A percentile compares a stretch with the other conserved stretches of the same genome.
These are phyloP conservation scores for Arctopsyche grandis DNA, from an alignment of 1,140 invertebrate genomes.

Conservation along the genomic window DNA sequence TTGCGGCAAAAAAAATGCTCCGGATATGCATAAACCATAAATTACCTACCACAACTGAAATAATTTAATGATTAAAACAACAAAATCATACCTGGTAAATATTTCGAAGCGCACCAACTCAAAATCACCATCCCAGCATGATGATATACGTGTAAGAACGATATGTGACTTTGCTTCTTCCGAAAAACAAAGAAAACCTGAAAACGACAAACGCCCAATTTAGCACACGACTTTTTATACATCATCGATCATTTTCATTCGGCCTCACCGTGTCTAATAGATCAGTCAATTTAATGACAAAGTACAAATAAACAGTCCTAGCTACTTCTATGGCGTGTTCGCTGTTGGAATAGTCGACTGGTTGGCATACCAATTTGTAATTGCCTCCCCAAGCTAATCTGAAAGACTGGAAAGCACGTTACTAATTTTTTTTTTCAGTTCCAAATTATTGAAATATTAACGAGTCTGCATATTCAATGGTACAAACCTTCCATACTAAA, in stretches of 20 bases:
- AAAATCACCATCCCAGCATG: conserved; percentile 80
- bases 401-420: conserved; percentile 59
- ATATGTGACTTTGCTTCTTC: conserved; percentile 86
- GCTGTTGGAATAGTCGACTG: conserved; percentile 74
- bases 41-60: too few relatives aligned
- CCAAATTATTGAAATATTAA: neutral
- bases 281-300: conserved; percentile 74
- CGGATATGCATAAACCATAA: too few relatives aligned
- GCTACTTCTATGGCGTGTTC: conserved; percentile 72
- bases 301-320: conserved; percentile 70
- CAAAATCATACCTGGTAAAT: conserved; percentile 68
- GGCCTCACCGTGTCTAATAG: conserved; percentile 72
- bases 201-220: conserved; percentile 49
- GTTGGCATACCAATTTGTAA: conserved; percentile 75
- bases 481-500: conserved; percentile 72
- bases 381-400: conserved; percentile 60
- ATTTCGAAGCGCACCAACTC: conserved; percentile 74
- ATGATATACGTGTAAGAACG: conserved; percentile 90
- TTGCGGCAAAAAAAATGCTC: too few relatives aligned
- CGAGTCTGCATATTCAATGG: neutral
- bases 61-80: neutral
- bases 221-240: neutral
- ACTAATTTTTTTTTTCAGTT: conserved; percentile 1
- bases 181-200: conserved; percentile 86
- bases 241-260: neutral